Conservation (phyloP, 1,140 invertebrate species). For the Alviniconcha marisindica region DNA sequence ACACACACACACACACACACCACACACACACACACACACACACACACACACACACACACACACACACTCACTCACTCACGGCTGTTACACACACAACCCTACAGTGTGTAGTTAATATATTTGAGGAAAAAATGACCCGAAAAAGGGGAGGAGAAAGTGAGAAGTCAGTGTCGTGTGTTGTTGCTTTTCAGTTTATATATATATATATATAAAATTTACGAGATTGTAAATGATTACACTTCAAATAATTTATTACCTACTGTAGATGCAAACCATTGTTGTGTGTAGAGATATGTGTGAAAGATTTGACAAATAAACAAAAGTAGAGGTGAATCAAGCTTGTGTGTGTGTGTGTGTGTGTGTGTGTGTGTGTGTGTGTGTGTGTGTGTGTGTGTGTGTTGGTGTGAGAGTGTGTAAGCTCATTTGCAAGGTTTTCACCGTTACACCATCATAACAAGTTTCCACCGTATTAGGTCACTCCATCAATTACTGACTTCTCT, state of each 20-base stretch:
- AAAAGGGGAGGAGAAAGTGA: neutral
- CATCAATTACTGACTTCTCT: too few species aligned
- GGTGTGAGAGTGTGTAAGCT: too few species aligned
- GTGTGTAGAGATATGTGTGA: neutral
- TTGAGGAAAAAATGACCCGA: neutral
- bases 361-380: conserved; percentile 3
- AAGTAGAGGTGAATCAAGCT: neutral
- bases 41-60: too few species aligned
- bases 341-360: conserved; percentile 10
- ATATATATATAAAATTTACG: neutral
- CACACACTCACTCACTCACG: too few species aligned
- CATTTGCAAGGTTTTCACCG: too few species aligned
- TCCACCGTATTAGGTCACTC: too few species aligned
- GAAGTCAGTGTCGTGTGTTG: neutral
- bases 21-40: too few species aligned
- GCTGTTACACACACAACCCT: too few species aligned
- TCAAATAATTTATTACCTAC: too few species aligned
- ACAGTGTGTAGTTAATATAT: neutral
- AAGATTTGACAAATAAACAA: neutral
- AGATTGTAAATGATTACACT: too few species aligned
- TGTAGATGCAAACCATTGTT: neutral
- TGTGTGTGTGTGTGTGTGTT: neutral
- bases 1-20: too few species aligned
- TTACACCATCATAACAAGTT: too few species aligned
- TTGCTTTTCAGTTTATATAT: neutral